Evolutionary conservation across 2,797 vertebrate species (phyloP).

Genomic region (Dryobates pubescens): DNA sequence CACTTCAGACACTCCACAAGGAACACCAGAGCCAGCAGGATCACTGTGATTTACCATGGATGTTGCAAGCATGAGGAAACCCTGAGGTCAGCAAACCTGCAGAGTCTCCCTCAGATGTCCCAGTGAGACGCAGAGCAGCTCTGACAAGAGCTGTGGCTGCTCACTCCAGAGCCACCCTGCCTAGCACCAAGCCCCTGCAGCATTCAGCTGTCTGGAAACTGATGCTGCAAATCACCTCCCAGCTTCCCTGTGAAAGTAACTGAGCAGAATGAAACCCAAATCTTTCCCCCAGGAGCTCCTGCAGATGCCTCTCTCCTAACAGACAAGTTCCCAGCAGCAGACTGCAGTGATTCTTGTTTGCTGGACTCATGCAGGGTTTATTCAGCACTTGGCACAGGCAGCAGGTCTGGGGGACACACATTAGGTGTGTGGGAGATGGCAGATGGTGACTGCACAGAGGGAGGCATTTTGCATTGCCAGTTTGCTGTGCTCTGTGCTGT

Average conservation of each 20-base stretch:
- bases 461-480: neutral
- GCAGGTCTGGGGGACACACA: neutral
- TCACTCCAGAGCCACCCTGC: neutral
- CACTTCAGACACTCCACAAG: neutral
- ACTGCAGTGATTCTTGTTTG: neutral
- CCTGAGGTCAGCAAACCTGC: neutral
- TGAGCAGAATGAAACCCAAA: neutral
- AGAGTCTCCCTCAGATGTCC: neutral
- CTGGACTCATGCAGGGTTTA: neutral
- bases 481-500: neutral
- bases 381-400: neutral
- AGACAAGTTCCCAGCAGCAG: neutral
- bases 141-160: fast-evolving
- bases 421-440: fast-evolving
- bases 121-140: neutral
- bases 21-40: neutral
- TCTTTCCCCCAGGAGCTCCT: neutral
- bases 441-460: neutral
- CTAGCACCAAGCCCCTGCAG: neutral
- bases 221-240: neutral
- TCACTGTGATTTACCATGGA: neutral
- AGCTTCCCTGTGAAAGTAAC: neutral
- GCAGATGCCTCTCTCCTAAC: neutral
- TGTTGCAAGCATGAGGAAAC: neutral
- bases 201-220: neutral